phyloP scores from a whole-genome alignment of 2,113 vertebrate genomes.

The Nothobranchius kuhntae region DNA sequence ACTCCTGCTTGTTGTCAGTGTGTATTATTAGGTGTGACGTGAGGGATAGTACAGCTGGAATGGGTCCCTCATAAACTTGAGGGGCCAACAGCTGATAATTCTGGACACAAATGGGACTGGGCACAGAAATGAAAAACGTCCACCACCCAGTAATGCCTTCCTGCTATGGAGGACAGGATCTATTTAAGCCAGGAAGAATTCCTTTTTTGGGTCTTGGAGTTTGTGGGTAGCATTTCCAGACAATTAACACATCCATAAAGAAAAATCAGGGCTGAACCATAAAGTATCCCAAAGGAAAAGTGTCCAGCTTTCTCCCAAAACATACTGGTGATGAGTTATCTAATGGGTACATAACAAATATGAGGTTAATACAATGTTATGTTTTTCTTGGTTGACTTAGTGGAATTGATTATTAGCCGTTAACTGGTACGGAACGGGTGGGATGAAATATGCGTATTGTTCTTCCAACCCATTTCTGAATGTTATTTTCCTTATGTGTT shows the following conservation, averaged over 20 bases:
- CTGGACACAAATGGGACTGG: conserved; percentile 12
- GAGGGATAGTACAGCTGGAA: conserved; percentile 59
- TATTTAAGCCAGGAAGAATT: conserved; percentile 11
- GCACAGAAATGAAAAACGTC: neutral
- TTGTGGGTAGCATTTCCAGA: conserved; percentile 29
- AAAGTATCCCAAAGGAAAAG: neutral
- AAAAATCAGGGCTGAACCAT: neutral
- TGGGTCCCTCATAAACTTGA: conserved; percentile 44
- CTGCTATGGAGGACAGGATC: conserved; percentile 1
- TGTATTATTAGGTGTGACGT: conserved; percentile 79
- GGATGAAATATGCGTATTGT: no score
- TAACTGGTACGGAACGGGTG: no score
- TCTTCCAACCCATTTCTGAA: no score
- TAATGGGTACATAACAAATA: no score
- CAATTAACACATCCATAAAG: conserved; percentile 5
- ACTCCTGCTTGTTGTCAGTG: conserved; percentile 72
- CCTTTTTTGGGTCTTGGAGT: neutral
- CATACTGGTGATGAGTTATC: no score
- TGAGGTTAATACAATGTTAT: no score
- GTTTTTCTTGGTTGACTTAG: no score
- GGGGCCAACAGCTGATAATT: conserved; percentile 70
- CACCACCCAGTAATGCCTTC: conserved; percentile 3
- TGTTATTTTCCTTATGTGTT: no score
- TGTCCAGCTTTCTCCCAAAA: no score
- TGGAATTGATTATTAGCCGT: no score